Percentiles rank a stretch among this genome's conserved stretches.
These are phyloP conservation scores for Phymanthus crucifer DNA, from an alignment of 92 coral and sea anemone species.

Conservation along the genomic window DNA sequence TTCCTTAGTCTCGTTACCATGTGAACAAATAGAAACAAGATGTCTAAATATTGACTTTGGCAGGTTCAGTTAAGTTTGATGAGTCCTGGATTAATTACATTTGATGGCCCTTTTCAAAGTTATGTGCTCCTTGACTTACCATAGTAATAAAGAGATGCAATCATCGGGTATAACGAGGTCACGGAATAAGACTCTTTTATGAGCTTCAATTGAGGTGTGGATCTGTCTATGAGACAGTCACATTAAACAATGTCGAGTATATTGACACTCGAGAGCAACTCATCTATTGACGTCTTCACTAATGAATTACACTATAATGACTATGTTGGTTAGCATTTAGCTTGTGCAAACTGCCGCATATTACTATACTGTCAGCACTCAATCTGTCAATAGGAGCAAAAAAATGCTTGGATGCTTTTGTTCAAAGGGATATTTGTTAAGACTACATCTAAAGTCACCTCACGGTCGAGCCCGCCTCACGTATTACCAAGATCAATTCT, in stretches of 20 bases:
- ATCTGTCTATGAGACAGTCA: not conserved
- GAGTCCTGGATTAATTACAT: conserved; percentile 17
- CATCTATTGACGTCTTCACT: not conserved
- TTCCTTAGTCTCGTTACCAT: not conserved
- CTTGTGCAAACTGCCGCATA: not conserved
- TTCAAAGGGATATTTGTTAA: not conserved
- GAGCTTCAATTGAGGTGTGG: not conserved
- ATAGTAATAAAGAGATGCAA: not conserved
- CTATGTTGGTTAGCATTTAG: not conserved
- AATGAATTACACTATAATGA: not conserved
- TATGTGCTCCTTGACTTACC: not conserved
- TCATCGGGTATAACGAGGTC: not conserved
- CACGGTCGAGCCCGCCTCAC: not conserved
- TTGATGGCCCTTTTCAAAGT: not conserved
- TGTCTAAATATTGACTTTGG: conserved; percentile 18
- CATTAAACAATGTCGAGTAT: not conserved
- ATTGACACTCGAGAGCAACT: not conserved
- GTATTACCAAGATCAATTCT: not conserved
- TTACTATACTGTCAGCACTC: not conserved
- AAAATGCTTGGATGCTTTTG: not conserved
- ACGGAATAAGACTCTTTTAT: not conserved
- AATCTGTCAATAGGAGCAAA: not conserved
- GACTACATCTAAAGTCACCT: not conserved
- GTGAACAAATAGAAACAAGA: conserved; percentile 7
- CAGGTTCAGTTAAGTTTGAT: conserved; percentile 7